phyloP scores from a whole-genome alignment of 1,140 invertebrate species.

The Drosophila gunungcola region DNA sequence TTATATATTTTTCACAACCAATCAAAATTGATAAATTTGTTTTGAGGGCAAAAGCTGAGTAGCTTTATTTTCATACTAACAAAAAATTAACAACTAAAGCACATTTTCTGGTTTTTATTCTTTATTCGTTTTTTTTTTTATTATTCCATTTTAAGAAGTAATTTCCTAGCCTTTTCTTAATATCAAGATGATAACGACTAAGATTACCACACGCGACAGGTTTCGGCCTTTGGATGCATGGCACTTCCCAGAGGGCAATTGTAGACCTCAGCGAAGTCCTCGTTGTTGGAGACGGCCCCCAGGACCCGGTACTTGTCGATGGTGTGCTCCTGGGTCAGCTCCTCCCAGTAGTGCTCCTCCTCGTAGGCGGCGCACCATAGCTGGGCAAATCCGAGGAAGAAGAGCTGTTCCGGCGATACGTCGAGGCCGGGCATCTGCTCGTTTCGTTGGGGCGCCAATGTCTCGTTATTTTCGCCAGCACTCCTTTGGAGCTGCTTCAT shows the following conservation, averaged over 20 bases:
- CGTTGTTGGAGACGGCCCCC: slow-evolving; percentile 88
- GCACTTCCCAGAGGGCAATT: slow-evolving; percentile 86
- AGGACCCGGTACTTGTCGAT: slow-evolving; percentile 86
- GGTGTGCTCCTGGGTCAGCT: slow-evolving; percentile 63
- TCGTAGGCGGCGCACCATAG: slow-evolving; percentile 75
- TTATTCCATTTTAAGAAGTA: background rate
- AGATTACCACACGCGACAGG: slow-evolving; percentile 67
- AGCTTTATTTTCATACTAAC: too few species aligned
- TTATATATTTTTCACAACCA: too few species aligned
- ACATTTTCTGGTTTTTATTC: slow-evolving; percentile 1
- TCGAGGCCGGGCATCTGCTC: slow-evolving; percentile 91
- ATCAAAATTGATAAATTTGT: too few species aligned
- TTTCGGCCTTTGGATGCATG: slow-evolving; percentile 87
- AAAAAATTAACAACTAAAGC: background rate
- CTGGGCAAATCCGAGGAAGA: slow-evolving; percentile 96
- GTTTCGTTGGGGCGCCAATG: slow-evolving; percentile 84
- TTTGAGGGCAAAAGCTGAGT: too few species aligned
- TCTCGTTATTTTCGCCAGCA: slow-evolving; percentile 53
- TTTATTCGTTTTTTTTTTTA: background rate
- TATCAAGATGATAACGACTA: background rate
- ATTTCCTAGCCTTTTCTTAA: background rate
- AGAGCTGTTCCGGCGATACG: slow-evolving; percentile 93
- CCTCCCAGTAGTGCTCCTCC: slow-evolving; percentile 73
- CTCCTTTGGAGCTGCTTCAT: slow-evolving; percentile 81
- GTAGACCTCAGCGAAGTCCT: slow-evolving; percentile 87